These are phyloP conservation scores for Tetanocera ferruginea DNA, from an alignment of 2,888 invertebrate genomes.

Conservation along the genomic window DNA sequence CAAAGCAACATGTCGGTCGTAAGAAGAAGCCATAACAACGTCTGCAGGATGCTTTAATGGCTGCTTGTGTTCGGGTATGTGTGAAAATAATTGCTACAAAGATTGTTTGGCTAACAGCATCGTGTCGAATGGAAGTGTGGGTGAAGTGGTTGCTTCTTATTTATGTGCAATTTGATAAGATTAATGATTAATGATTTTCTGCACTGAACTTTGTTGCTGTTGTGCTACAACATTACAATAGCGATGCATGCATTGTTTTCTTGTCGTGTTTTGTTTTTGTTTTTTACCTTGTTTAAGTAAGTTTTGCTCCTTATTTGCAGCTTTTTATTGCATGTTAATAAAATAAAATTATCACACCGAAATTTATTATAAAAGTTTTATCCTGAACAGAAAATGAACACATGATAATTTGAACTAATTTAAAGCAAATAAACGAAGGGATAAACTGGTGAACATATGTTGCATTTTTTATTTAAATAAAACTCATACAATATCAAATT, in stretches of 20 bases:
- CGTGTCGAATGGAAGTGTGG: not conserved
- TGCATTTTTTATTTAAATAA: too few species aligned
- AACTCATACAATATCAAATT: too few species aligned
- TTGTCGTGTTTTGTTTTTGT: not conserved
- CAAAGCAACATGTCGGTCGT: not conserved
- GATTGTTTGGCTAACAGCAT: not conserved
- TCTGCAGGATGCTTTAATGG: not conserved
- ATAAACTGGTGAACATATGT: too few species aligned
- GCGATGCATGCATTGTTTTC: not conserved
- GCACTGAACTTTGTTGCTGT: constrained; percentile 31
- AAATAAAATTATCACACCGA: too few species aligned
- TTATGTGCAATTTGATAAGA: constrained; percentile 51
- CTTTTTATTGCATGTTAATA: not conserved
- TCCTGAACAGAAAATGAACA: too few species aligned
- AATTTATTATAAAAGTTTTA: too few species aligned
- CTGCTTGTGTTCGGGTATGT: not conserved
- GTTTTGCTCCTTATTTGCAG: not conserved
- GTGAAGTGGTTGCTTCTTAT: constrained; percentile 34
- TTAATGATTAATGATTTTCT: constrained; percentile 48
- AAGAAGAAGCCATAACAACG: not conserved
- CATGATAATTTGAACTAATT: too few species aligned
- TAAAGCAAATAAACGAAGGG: too few species aligned
- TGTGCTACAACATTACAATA: not conserved
- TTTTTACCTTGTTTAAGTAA: not conserved
- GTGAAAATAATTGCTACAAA: not conserved